Evolutionary conservation across 2,888 invertebrate genomes (phyloP).

Genomic region (Dryobota labecula): DNA sequence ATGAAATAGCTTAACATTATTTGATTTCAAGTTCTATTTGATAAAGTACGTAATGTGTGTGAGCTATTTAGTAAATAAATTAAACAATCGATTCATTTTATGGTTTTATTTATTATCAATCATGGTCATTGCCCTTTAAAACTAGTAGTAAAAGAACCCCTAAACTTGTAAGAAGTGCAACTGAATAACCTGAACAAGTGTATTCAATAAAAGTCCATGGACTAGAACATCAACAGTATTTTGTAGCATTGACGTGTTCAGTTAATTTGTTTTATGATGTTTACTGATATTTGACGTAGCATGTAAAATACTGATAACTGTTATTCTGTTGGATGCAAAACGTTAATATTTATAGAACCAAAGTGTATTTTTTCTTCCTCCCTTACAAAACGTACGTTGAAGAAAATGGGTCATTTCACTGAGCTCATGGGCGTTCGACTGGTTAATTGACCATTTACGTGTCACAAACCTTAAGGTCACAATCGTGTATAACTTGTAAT

Average conservation of each 20-base stretch:
- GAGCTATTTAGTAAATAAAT: neutral
- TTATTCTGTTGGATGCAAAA: neutral
- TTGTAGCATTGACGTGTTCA: neutral
- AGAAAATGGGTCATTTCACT: conserved; percentile 46
- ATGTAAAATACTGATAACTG: neutral
- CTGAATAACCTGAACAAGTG: no score
- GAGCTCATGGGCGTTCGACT: conserved; percentile 27
- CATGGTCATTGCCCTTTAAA: no score
- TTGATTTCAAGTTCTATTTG: neutral
- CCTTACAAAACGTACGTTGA: conserved; percentile 11
- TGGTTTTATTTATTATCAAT: neutral
- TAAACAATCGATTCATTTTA: neutral
- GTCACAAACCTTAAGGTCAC: conserved; percentile 2
- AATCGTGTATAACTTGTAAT: neutral
- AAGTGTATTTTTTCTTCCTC: neutral
- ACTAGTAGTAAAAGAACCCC: no score
- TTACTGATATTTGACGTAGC: neutral
- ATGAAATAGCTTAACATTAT: neutral
- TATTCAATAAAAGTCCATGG: neutral
- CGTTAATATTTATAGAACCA: neutral
- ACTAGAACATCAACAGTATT: neutral
- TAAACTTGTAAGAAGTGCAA: no score
- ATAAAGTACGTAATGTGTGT: neutral
- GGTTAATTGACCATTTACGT: conserved; percentile 38
- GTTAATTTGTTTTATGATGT: neutral